phyloP scores from a whole-genome alignment of 2,888 invertebrate genomes.

The Drosophila colorata region DNA sequence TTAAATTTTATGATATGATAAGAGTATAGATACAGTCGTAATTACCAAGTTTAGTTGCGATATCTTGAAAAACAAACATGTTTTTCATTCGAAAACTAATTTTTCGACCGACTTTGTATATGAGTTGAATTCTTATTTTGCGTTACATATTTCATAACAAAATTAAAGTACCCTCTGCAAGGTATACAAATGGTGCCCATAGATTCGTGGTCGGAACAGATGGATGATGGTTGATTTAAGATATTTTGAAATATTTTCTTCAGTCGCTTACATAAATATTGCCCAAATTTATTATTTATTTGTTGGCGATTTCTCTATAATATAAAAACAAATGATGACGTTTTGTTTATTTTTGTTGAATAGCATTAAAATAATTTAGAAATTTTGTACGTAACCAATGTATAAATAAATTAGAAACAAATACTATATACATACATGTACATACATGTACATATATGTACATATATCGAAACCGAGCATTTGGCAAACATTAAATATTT shows the following conservation, averaged over 20 bases:
- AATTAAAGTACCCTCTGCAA: neutral
- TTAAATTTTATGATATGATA: too few relatives aligned
- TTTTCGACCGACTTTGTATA: too few relatives aligned
- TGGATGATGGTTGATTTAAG: neutral
- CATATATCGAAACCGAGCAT: neutral
- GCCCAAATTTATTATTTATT: conserved; percentile 4
- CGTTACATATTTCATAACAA: neutral
- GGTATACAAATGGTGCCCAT: neutral
- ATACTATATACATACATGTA: too few relatives aligned
- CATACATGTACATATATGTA: too few relatives aligned
- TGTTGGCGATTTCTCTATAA: neutral
- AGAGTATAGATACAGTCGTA: too few relatives aligned
- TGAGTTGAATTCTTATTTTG: too few relatives aligned
- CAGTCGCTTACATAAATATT: conserved; percentile 21
- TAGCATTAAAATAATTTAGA: conserved; percentile 25
- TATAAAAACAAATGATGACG: conserved; percentile 23
- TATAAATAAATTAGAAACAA: conserved; percentile 23
- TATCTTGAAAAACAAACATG: neutral
- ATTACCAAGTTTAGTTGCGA: too few relatives aligned
- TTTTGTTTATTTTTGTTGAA: conserved; percentile 23
- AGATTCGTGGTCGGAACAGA: neutral
- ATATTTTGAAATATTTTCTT: conserved; percentile 1
- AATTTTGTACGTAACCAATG: conserved; percentile 32
- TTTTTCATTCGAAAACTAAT: neutral
- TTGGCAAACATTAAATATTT: conserved; percentile 35